These are phyloP conservation scores for Neoscelio sp. DNA, from an alignment of 2,888 invertebrate genomes.

Conservation along the genomic window DNA sequence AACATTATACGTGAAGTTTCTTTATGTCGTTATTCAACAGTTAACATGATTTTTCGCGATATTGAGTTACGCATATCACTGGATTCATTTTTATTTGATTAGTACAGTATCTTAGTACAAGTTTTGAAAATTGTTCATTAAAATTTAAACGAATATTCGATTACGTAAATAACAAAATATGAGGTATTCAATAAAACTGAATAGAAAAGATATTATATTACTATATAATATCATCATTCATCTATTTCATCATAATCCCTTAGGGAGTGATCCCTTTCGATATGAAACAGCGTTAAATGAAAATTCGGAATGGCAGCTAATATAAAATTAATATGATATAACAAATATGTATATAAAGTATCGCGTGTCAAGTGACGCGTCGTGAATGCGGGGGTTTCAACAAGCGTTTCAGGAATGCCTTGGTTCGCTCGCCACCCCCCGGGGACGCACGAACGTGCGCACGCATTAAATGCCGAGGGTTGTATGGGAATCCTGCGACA, in stretches of 20 bases:
- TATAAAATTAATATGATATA: conserved; percentile 64
- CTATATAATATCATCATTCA: conserved; percentile 43
- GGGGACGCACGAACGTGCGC: conserved; percentile 58
- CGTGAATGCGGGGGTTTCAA: conserved; percentile 33
- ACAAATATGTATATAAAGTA: conserved; percentile 65
- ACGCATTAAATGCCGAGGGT: conserved; percentile 65
- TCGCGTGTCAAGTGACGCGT: conserved; percentile 52
- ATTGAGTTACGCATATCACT: no score
- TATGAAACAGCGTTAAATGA: conserved; percentile 18
- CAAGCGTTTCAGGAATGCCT: conserved; percentile 62
- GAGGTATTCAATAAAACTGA: no score
- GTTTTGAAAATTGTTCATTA: no score
- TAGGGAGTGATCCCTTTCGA: conserved; percentile 20
- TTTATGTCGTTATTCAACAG: no score
- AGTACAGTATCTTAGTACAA: no score
- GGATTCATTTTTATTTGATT: no score
- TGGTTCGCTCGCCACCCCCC: conserved; percentile 46
- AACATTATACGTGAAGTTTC: no score
- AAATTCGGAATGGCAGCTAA: conserved; percentile 41
- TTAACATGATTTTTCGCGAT: no score
- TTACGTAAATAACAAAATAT: no score
- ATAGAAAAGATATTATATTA: no score
- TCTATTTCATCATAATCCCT: conserved; percentile 9
- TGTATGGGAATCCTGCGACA: conserved; percentile 36
- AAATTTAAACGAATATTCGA: no score